Conservation (phyloP, 2,113 vertebrate species). For the Tinamus guttatus region DNA sequence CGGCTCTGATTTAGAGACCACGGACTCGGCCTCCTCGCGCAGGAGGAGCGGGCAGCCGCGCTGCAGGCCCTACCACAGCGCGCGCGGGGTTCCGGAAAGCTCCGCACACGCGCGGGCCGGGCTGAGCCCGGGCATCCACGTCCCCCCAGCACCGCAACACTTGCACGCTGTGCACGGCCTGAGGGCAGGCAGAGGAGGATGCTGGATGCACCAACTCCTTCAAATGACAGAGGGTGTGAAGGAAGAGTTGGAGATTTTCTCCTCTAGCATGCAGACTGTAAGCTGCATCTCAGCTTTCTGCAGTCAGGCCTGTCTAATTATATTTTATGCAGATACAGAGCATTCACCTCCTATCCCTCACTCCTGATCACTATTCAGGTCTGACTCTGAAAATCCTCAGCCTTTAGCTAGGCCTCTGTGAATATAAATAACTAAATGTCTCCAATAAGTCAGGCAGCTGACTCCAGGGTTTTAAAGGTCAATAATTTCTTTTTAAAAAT, state of each 20-base stretch:
- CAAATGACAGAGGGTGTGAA: neutral
- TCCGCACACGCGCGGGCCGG: fast-evolving
- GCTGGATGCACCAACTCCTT: neutral
- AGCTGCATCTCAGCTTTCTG: neutral
- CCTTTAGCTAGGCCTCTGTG: neutral
- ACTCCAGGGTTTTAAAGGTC: slow-evolving; percentile 31
- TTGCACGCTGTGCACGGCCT: neutral
- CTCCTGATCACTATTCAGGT: neutral
- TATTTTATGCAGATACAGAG: neutral
- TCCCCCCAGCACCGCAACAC: neutral
- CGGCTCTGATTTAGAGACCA: neutral
- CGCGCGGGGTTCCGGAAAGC: no score
- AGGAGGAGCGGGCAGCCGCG: no score
- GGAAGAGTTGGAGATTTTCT: neutral
- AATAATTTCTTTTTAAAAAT: slow-evolving; percentile 52
- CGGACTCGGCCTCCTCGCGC: no score
- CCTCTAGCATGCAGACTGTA: fast-evolving
- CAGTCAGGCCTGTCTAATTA: neutral
- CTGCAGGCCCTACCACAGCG: neutral
- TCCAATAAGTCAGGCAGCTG: neutral
- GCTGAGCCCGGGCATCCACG: neutral
- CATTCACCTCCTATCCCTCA: neutral
- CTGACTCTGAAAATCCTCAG: neutral
- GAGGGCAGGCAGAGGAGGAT: neutral
- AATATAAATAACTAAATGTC: neutral